These are phyloP conservation scores for Eilema depressum DNA, from an alignment of 2,888 invertebrate genomes.

Conservation along the genomic window DNA sequence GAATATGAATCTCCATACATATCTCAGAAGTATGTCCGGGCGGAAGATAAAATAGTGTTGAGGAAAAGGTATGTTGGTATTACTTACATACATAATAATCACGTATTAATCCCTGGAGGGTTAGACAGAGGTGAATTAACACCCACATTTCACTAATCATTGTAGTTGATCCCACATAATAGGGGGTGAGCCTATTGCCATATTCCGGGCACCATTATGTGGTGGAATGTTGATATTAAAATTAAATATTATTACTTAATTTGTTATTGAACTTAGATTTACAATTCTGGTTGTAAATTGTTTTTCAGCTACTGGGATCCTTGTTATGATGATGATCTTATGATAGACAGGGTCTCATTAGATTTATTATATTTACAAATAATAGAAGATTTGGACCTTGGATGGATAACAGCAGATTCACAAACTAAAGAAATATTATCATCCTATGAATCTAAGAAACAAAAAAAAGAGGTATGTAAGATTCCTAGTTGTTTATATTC, in stretches of 20 bases:
- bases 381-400: slow-evolving; percentile 94
- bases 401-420: slow-evolving; percentile 93
- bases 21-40: slow-evolving; percentile 92
- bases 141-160: too few species aligned
- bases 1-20: slow-evolving; percentile 99
- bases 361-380: slow-evolving; percentile 96
- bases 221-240: slow-evolving; percentile 80
- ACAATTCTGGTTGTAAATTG: slow-evolving; percentile 2
- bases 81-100: too few species aligned
- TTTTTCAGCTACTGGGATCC: slow-evolving; percentile 95
- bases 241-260: neutral
- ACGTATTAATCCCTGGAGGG: too few species aligned
- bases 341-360: slow-evolving; percentile 93
- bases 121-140: too few species aligned
- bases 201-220: too few species aligned
- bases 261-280: neutral
- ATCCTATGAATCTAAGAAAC: slow-evolving; percentile 91
- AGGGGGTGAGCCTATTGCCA: too few species aligned
- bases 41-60: slow-evolving; percentile 93
- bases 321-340: slow-evolving; percentile 93
- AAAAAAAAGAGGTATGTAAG: slow-evolving; percentile 91
- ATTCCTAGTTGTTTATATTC: neutral
- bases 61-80: slow-evolving; percentile 90
- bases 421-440: slow-evolving; percentile 90
- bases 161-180: too few species aligned